A percentile compares a stretch with the other conserved stretches of the same genome.
phyloP scores from a whole-genome alignment of 2,888 invertebrate genomes.

The Anorthoa munda region DNA sequence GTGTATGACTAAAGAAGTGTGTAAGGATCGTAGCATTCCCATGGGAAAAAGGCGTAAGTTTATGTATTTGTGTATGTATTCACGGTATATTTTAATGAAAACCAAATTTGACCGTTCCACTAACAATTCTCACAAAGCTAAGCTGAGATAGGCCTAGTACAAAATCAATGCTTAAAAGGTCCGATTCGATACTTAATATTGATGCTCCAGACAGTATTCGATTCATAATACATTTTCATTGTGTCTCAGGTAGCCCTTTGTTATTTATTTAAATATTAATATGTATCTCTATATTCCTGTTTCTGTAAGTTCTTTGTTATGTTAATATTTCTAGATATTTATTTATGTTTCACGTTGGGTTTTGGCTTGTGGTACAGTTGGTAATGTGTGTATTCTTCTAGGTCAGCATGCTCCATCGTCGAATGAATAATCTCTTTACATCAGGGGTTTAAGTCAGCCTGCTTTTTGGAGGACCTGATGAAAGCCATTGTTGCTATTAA shows the following conservation, averaged over 20 bases:
- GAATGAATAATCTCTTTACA: neutral
- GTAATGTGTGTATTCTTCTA: neutral
- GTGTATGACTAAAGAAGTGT: no score
- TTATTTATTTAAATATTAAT: conserved; percentile 62
- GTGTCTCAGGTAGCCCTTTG: conserved; percentile 50
- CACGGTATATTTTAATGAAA: conserved; percentile 13
- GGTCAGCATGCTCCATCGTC: neutral
- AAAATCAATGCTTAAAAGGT: conserved; percentile 22
- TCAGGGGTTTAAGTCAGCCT: no score
- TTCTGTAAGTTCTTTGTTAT: conserved; percentile 58
- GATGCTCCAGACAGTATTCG: conserved; percentile 40
- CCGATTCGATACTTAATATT: conserved; percentile 50
- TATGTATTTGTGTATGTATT: no score
- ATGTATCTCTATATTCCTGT: conserved; percentile 41
- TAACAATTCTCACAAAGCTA: conserved; percentile 16
- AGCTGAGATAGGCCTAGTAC: conserved; percentile 14
- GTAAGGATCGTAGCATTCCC: no score
- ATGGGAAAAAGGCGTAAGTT: no score
- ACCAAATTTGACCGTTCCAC: conserved; percentile 4
- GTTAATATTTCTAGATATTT: conserved; percentile 47
- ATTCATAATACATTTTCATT: conserved; percentile 56
- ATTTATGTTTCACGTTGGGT: conserved; percentile 26
- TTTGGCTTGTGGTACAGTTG: neutral
- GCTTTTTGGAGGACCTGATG: no score
- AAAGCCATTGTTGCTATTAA: no score